A percentile compares a stretch with the other conserved stretches of the same genome.
These are phyloP conservation scores for Aphelenchoides avenae DNA, from an alignment of 1,140 invertebrate species.

Conservation along the genomic window DNA sequence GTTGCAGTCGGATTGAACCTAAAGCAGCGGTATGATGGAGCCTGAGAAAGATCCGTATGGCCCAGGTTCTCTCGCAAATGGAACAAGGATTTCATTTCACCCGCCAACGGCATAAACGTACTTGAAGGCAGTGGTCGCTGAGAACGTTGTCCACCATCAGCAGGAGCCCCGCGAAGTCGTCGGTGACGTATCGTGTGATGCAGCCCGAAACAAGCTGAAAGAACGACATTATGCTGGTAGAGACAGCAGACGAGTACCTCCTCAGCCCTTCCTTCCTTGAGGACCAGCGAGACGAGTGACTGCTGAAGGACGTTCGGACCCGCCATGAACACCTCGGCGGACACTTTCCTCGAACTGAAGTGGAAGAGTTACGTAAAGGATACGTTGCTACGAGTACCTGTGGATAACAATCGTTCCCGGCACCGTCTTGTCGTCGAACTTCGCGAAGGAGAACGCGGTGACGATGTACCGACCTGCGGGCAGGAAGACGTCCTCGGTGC, in stretches of 20 bases:
- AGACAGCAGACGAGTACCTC: slow-evolving; percentile 65
- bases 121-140: slow-evolving; percentile 70
- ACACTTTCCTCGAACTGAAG: slow-evolving; percentile 84
- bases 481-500: slow-evolving; percentile 81
- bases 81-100: too few species aligned
- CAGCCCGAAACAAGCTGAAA: slow-evolving; percentile 68
- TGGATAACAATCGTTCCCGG: slow-evolving; percentile 44
- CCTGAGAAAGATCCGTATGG: too few species aligned
- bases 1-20: slow-evolving; percentile 85
- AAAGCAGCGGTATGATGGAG: slow-evolving; percentile 66
- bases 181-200: slow-evolving; percentile 90
- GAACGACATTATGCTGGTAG: not conserved
- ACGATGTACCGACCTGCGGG: slow-evolving; percentile 74
- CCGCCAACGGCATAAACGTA: too few species aligned
- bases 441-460: slow-evolving; percentile 38
- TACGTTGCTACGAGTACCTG: slow-evolving; percentile 61
- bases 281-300: slow-evolving; percentile 82
- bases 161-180: slow-evolving; percentile 91
- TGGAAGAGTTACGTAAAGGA: not conserved
- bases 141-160: slow-evolving; percentile 94
- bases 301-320: slow-evolving; percentile 80
- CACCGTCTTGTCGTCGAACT: slow-evolving; percentile 21
- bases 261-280: slow-evolving; percentile 81
- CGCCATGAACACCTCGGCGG: slow-evolving; percentile 78
- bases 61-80: too few species aligned